Percentiles rank a stretch among this genome's conserved stretches.
phyloP scores from a whole-genome alignment of 2,113 vertebrate species.

The Chloebia gouldiae region DNA sequence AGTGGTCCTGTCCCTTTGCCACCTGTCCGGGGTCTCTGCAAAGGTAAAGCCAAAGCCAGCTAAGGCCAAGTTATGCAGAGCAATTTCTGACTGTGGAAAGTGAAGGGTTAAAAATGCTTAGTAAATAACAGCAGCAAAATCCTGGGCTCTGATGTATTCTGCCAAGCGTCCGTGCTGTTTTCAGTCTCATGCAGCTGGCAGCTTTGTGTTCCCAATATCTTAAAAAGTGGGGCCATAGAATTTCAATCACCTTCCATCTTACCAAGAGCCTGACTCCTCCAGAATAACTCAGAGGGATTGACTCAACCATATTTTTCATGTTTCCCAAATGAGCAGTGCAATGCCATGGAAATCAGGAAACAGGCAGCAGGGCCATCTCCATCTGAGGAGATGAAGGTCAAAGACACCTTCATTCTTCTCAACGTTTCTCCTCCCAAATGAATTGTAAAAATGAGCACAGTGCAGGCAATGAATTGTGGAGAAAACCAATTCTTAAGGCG shows the following conservation, averaged over 20 bases:
- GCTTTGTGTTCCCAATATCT: constrained; percentile 55
- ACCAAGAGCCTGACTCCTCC: not conserved
- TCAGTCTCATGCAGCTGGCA: constrained; percentile 10
- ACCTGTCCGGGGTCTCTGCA: rapidly evolving
- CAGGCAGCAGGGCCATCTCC: constrained; percentile 27
- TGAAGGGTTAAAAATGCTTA: not conserved
- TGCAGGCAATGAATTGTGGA: not conserved
- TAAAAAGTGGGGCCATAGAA: constrained; percentile 32
- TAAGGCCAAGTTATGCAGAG: not conserved
- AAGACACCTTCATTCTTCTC: constrained; percentile 26
- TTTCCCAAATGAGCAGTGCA: constrained; percentile 65
- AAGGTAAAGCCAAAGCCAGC: not conserved
- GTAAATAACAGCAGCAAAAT: not conserved
- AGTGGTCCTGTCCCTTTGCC: not conserved
- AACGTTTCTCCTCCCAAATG: not conserved
- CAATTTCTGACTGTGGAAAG: not conserved
- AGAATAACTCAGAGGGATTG: constrained; percentile 36
- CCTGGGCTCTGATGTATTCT: not conserved
- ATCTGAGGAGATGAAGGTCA: constrained; percentile 60
- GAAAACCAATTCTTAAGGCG: not conserved
- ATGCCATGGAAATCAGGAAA: constrained; percentile 52
- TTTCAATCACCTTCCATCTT: constrained; percentile 57
- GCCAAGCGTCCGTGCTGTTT: not conserved
- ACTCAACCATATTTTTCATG: constrained; percentile 51
- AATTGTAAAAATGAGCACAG: constrained; percentile 8